phyloP scores from a whole-genome alignment of 2,113 vertebrate species.

The Ameiurus melas region DNA sequence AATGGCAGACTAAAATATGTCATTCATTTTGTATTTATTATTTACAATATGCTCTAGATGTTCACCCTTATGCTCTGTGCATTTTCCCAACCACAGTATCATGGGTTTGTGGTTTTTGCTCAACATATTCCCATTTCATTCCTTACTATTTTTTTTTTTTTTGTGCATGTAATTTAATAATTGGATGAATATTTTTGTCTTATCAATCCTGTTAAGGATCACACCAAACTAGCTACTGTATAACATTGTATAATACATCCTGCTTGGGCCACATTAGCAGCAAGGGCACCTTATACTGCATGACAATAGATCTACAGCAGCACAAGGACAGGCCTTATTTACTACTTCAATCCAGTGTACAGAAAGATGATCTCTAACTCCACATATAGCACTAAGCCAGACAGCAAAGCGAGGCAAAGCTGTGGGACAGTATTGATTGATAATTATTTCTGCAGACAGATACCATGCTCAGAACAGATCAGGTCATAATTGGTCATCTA shows the following conservation, averaged over 20 bases:
- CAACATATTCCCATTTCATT: background rate
- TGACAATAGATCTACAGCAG: conserved; percentile 27
- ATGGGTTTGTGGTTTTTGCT: background rate
- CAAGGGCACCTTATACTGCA: conserved; percentile 24
- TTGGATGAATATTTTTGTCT: background rate
- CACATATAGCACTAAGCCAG: conserved; percentile 3
- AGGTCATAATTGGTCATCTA: conserved; percentile 34
- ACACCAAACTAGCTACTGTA: background rate
- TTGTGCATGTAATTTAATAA: background rate
- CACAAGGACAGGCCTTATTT: background rate
- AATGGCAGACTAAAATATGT: background rate
- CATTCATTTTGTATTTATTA: background rate
- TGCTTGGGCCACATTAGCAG: background rate
- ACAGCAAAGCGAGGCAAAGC: conserved; percentile 29
- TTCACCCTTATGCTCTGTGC: background rate
- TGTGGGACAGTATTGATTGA: conserved; percentile 24
- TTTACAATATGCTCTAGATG: background rate
- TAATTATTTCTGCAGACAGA: conserved; percentile 39
- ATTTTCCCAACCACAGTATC: background rate
- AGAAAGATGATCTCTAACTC: conserved; percentile 20
- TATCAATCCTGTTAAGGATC: background rate
- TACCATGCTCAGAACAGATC: conserved; percentile 17
- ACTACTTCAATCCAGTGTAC: conserved; percentile 9
- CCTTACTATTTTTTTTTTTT: background rate
- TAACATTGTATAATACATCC: conserved; percentile 12